These are phyloP conservation scores for Aphaenogaster ashmeadi DNA, from an alignment of 1,140 invertebrate genomes.

Conservation along the genomic window DNA sequence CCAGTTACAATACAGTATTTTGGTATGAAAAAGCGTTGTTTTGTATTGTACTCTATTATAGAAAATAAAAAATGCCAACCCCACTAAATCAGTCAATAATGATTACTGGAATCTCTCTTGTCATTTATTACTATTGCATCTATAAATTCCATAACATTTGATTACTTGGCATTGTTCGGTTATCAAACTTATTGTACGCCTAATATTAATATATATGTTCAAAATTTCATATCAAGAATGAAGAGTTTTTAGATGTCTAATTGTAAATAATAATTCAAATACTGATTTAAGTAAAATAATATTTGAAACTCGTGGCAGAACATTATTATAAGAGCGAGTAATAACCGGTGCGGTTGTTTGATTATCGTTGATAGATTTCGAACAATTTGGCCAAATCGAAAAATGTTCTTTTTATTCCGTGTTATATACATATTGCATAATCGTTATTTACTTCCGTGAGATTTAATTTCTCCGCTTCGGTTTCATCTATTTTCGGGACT, in stretches of 20 bases:
- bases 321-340: background rate
- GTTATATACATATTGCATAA: background rate
- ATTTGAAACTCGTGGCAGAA: background rate
- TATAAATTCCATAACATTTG: background rate
- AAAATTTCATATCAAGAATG: background rate
- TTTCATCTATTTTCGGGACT: background rate
- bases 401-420: background rate
- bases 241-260: background rate
- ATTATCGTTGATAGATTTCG: background rate
- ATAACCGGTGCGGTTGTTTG: background rate
- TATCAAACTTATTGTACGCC: background rate
- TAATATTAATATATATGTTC: background rate
- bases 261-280: background rate
- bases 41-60: background rate
- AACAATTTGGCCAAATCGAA: background rate
- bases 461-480: background rate
- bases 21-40: conserved; percentile 13
- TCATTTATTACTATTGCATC: conserved; percentile 7
- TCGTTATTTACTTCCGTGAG: background rate
- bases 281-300: background rate
- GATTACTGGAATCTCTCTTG: background rate
- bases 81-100: background rate
- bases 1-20: conserved; percentile 11
- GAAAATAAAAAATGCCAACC: background rate
- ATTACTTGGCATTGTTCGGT: background rate